A percentile compares a stretch with the other conserved stretches of the same genome.
Evolutionary conservation across 2,797 vertebrate genomes (phyloP).

Genomic region (Channa striata): DNA sequence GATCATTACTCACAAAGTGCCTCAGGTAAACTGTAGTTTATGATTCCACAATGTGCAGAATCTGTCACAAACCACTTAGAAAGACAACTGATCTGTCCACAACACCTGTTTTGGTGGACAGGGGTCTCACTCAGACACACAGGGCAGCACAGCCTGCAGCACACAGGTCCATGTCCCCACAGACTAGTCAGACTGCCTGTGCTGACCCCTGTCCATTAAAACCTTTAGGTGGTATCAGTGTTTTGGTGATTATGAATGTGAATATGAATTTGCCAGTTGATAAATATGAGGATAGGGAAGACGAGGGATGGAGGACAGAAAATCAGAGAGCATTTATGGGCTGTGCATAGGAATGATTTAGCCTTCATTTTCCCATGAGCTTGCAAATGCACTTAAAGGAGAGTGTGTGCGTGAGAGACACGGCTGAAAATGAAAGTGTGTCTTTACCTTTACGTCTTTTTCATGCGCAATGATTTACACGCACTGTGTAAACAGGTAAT

Average conservation of each 20-base stretch:
- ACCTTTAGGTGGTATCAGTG: too few relatives aligned
- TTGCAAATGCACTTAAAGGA: slow-evolving; percentile 70
- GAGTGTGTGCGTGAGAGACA: slow-evolving; percentile 7
- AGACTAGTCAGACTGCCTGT: too few relatives aligned
- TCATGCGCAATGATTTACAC: slow-evolving; percentile 12
- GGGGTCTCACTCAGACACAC: too few relatives aligned
- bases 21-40: slow-evolving; percentile 25
- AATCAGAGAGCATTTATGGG: slow-evolving; percentile 50
- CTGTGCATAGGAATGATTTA: slow-evolving; percentile 56
- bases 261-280: slow-evolving; percentile 8
- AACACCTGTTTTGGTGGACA: too few relatives aligned
- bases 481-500: slow-evolving; percentile 21
- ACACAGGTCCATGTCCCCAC: too few relatives aligned
- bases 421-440: slow-evolving; percentile 11
- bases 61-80: slow-evolving; percentile 41
- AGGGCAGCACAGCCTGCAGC: too few relatives aligned
- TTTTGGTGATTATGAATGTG: too few relatives aligned
- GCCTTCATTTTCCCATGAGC: slow-evolving; percentile 62
- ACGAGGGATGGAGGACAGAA: slow-evolving; percentile 37
- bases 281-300: background rate
- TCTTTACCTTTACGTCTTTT: slow-evolving; percentile 34
- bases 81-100: too few relatives aligned
- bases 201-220: too few relatives aligned
- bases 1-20: too few relatives aligned
- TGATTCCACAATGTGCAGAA: slow-evolving; percentile 17